These are phyloP conservation scores for Chydorus sphaericus DNA, from an alignment of 2,888 invertebrate species.

Conservation along the genomic window DNA sequence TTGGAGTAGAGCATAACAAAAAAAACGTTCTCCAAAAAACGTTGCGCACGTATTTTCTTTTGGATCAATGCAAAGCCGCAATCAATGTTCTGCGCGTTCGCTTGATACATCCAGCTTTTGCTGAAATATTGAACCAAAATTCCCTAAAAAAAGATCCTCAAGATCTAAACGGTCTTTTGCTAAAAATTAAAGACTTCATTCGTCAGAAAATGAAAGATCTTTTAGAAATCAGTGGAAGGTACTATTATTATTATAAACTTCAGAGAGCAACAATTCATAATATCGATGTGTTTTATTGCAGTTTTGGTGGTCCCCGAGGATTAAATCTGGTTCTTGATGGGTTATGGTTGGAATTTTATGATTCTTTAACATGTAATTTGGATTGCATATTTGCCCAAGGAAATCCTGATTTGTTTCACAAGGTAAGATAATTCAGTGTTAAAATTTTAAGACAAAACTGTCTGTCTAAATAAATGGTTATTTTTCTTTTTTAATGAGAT, in stretches of 20 bases:
- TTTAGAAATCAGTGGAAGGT: constrained; percentile 2
- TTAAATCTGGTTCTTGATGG: constrained; percentile 70
- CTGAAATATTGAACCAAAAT: constrained; percentile 53
- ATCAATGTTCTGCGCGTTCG: constrained; percentile 53
- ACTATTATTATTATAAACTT: neutral
- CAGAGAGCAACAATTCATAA: neutral
- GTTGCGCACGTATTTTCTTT: constrained; percentile 2
- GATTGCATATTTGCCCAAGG: constrained; percentile 80
- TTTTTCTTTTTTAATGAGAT: constrained; percentile 14
- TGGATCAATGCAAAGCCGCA: constrained; percentile 35
- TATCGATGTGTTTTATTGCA: constrained; percentile 8
- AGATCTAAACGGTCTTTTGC: constrained; percentile 36
- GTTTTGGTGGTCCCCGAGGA: constrained; percentile 36
- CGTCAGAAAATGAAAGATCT: constrained; percentile 2
- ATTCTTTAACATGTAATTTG: constrained; percentile 63
- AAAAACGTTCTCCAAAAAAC: neutral
- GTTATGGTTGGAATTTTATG: constrained; percentile 67
- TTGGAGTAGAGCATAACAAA: constrained; percentile 26
- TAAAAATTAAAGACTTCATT: constrained; percentile 10
- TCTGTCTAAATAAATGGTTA: no score
- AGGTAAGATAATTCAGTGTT: constrained; percentile 30
- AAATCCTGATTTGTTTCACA: constrained; percentile 74
- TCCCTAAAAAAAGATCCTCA: constrained; percentile 43
- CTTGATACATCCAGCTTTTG: constrained; percentile 49
- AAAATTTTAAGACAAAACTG: no score